Conservation (phyloP, 2,888 invertebrate genomes). For the Caenorhabditis zanzibari region DNA sequence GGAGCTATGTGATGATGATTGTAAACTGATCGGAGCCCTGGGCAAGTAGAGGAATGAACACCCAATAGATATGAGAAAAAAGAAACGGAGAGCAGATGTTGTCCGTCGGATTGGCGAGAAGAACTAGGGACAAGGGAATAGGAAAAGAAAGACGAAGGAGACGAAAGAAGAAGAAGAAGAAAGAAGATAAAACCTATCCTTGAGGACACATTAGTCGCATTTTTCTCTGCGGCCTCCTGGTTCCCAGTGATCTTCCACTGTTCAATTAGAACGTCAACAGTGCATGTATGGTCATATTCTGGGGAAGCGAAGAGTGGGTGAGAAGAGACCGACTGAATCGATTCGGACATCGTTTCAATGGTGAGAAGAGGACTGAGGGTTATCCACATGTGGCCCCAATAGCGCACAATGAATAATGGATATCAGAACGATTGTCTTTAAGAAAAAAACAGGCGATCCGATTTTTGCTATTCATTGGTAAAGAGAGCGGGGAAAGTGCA, state of each 20-base stretch:
- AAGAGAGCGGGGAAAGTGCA: constrained; percentile 30
- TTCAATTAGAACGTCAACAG: constrained; percentile 58
- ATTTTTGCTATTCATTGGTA: constrained; percentile 41
- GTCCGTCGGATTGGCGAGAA: constrained; percentile 32
- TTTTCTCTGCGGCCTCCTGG: constrained; percentile 40
- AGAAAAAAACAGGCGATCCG: constrained; percentile 22
- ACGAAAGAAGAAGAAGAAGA: constrained; percentile 38
- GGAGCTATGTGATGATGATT: constrained; percentile 38
- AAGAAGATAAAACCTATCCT: constrained; percentile 63
- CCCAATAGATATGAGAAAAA: constrained; percentile 34
- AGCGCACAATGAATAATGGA: constrained; percentile 57
- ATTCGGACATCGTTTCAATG: constrained; percentile 36
- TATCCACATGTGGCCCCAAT: constrained; percentile 42
- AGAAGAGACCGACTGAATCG: constrained; percentile 58
- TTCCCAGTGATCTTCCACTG: not conserved
- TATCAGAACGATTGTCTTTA: constrained; percentile 36
- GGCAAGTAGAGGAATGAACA: constrained; percentile 43
- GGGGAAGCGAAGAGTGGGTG: constrained; percentile 27
- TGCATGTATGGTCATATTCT: constrained; percentile 62
- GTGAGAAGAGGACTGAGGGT: constrained; percentile 24
- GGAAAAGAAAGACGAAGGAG: constrained; percentile 31
- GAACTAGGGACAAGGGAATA: constrained; percentile 16
- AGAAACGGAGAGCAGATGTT: constrained; percentile 52
- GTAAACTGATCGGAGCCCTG: constrained; percentile 34
- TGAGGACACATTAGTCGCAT: constrained; percentile 60